Conservation (phyloP, 2,113 vertebrate genomes). For the Limnothrissa miodon region DNA sequence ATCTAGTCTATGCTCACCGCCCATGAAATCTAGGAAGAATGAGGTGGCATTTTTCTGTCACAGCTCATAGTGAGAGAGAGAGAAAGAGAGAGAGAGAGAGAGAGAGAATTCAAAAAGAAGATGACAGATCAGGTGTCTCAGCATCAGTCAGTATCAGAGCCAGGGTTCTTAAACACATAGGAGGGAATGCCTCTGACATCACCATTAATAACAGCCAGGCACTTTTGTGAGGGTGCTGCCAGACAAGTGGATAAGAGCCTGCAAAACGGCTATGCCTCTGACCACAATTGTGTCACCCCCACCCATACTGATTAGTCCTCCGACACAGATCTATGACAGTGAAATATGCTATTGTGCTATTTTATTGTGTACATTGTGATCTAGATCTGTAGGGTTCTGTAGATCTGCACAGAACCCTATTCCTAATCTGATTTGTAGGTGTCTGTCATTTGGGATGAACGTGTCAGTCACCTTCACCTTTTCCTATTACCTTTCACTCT, state of each 20-base stretch:
- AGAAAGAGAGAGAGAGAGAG: neutral
- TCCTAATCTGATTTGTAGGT: too few relatives aligned
- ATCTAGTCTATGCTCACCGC: neutral
- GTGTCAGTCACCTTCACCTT: too few relatives aligned
- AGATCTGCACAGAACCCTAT: too few relatives aligned
- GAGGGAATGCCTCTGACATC: neutral
- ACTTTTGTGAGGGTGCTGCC: neutral
- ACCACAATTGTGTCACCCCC: too few relatives aligned
- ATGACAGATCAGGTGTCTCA: neutral
- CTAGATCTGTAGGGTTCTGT: too few relatives aligned
- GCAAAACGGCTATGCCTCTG: neutral
- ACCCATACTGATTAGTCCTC: neutral
- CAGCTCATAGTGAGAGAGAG: conserved; percentile 25
- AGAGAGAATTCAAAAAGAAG: neutral
- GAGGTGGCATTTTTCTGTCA: neutral
- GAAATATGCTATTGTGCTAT: too few relatives aligned
- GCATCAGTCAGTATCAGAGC: neutral
- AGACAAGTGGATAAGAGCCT: neutral
- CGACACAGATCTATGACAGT: neutral
- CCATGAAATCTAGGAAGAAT: neutral
- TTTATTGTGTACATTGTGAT: too few relatives aligned
- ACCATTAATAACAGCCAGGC: neutral
- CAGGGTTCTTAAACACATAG: conserved; percentile 8
- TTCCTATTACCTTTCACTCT: too few relatives aligned
- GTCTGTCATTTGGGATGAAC: too few relatives aligned